Conservation (phyloP, 2,113 vertebrate species). For the Channa argus region DNA sequence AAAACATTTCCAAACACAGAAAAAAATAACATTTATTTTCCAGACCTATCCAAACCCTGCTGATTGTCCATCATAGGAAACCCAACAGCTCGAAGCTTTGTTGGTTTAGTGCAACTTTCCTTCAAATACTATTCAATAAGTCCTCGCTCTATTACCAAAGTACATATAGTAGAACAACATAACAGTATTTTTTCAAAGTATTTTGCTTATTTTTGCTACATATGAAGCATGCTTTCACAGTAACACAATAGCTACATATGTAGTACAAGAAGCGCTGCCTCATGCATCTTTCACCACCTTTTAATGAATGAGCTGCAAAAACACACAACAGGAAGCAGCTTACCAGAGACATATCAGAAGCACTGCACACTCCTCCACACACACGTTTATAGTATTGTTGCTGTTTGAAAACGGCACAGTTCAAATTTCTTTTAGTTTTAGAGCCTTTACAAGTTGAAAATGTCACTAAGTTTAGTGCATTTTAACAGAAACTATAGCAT, state of each 20-base stretch:
- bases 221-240: slow-evolving; percentile 70
- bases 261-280: slow-evolving; percentile 44
- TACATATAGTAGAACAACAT: slow-evolving; percentile 61
- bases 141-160: slow-evolving; percentile 68
- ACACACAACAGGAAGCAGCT: slow-evolving; percentile 7
- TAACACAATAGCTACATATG: slow-evolving; percentile 64
- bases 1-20: slow-evolving; percentile 14
- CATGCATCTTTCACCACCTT: slow-evolving; percentile 51
- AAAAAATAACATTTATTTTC: background rate
- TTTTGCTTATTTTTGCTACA: slow-evolving; percentile 57
- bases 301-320: slow-evolving; percentile 5
- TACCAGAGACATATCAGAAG: background rate
- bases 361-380: background rate
- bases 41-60: slow-evolving; percentile 13
- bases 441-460: too few species aligned
- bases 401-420: slow-evolving; percentile 9
- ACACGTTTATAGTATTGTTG: slow-evolving; percentile 18
- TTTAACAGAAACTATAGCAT: too few species aligned
- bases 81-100: slow-evolving; percentile 8
- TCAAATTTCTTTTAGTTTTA: background rate
- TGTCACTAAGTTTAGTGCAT: too few species aligned
- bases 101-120: slow-evolving; percentile 60
- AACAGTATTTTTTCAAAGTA: slow-evolving; percentile 48
- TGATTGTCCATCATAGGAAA: slow-evolving; percentile 47
- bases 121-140: slow-evolving; percentile 49